Base-by-base conservation (phyloP, 2,888 invertebrate species). In the Drosophila eohydei region DNA sequence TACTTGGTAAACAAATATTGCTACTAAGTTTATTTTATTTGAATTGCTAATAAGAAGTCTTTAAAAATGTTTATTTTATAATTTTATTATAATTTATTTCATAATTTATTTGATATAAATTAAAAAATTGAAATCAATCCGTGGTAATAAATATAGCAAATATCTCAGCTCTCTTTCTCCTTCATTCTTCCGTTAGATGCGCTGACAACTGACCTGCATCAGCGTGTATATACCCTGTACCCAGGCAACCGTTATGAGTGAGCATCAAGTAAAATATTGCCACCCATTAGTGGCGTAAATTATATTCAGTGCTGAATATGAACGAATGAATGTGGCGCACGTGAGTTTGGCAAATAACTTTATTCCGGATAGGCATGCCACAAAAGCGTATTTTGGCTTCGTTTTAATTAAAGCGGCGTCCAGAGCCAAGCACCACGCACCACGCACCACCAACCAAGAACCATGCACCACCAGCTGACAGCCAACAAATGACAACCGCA, bases 271-370 rank as follows among this genome's bases (percentile, higher is more conserved):
- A 50, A 32, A 43, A 66, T 32, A 61, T 50, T 41, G 55, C 54
- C 61, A 62, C 44, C 62, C 62, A 67, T 67, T 67, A 67, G 67
- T 52, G 67, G 61, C 67, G 51, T 56, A 62, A 67, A 62, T 67
- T 62, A 62, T 56, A 61, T 67, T 62, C 36, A 44, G 32, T 67
- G 51, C 51, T 51, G 14, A 51, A 46, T 52, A 43, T 41, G 14
- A 61, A 52, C 4, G 9, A 34, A 67, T 16, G 16, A 62, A 51
- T 40, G 44, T 57, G 52, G 14, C 9, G 62, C 62, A 68, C 67
- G 62, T 68, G 62, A 62, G 62, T 61, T 57, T 46, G 67, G 51
- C 30, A 57, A 51, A 62, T 57, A 57, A 34, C 57, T 46, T 57
- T 68, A 68, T 62, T 68, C 32, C 41, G 6, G 34, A 62, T 52